Evolutionary conservation across 1,140 invertebrate genomes (phyloP).

Genomic region (Pseudomyrmex sp.): DNA sequence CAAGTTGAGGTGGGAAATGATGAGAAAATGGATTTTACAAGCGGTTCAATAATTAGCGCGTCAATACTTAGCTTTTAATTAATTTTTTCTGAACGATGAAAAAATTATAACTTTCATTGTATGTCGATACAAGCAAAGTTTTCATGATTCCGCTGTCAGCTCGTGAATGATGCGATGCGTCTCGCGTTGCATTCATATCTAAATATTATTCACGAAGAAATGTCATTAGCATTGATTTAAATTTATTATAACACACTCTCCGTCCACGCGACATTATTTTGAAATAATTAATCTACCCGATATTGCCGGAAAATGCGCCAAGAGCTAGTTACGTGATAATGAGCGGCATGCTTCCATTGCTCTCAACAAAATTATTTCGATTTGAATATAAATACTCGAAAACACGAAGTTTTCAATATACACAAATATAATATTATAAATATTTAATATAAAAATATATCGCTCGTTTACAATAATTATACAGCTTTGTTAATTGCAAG

Average conservation of each 20-base stretch:
- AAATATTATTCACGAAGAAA: constrained; percentile 45
- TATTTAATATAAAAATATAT: too few species aligned
- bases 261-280: constrained; percentile 15
- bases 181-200: not conserved
- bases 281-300: constrained; percentile 46
- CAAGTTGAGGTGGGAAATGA: not conserved
- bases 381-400: constrained; percentile 38
- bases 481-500: not conserved
- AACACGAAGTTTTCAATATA: not conserved
- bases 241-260: constrained; percentile 22
- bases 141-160: not conserved
- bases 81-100: not conserved
- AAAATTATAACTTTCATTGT: constrained; percentile 10
- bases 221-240: constrained; percentile 40
- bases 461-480: not conserved
- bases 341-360: constrained; percentile 22
- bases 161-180: constrained; percentile 14
- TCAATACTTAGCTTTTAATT: constrained; percentile 8
- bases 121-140: not conserved
- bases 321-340: constrained; percentile 18
- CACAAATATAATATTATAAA: not conserved
- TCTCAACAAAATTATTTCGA: constrained; percentile 38
- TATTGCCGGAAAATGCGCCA: constrained; percentile 18
- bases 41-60: not conserved
- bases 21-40: not conserved